Conservation (phyloP, 2,113 vertebrate genomes). For the Epinephelus lanceolatus region DNA sequence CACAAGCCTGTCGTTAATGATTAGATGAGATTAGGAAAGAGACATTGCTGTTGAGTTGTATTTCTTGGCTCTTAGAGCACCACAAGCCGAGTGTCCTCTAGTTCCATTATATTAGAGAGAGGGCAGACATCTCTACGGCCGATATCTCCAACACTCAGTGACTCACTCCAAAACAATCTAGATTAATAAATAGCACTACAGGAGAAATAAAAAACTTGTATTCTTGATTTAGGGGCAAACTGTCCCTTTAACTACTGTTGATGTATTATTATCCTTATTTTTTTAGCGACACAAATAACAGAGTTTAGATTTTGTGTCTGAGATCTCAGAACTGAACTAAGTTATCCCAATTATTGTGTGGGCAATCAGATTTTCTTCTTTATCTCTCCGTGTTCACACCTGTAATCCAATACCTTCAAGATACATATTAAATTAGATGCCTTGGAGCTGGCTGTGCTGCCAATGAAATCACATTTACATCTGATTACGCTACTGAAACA, state of each 20-base stretch:
- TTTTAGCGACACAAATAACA: neutral
- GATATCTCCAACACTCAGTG: no score
- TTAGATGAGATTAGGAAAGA: no score
- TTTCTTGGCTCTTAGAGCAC: no score
- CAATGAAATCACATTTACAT: conserved; percentile 43
- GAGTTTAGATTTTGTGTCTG: neutral
- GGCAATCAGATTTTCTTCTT: conserved; percentile 27
- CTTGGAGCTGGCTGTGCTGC: conserved; percentile 1
- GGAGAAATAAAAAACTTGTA: no score
- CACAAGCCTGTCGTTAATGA: no score
- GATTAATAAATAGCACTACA: no score
- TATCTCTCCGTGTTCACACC: conserved; percentile 6
- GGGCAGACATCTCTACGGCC: no score
- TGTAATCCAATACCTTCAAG: conserved; percentile 7
- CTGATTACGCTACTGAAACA: conserved; percentile 23
- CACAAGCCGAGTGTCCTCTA: no score
- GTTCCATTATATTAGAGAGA: no score
- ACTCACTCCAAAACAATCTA: neutral
- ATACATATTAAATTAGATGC: conserved; percentile 25
- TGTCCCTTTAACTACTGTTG: neutral
- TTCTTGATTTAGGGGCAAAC: no score
- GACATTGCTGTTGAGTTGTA: no score
- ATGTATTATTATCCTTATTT: neutral
- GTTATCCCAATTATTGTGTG: conserved; percentile 4
- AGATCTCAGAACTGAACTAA: neutral